A percentile compares a stretch with the other conserved stretches of the same genome.
phyloP scores from a whole-genome alignment of 2,113 vertebrate species.

The Lynx canadensis region DNA sequence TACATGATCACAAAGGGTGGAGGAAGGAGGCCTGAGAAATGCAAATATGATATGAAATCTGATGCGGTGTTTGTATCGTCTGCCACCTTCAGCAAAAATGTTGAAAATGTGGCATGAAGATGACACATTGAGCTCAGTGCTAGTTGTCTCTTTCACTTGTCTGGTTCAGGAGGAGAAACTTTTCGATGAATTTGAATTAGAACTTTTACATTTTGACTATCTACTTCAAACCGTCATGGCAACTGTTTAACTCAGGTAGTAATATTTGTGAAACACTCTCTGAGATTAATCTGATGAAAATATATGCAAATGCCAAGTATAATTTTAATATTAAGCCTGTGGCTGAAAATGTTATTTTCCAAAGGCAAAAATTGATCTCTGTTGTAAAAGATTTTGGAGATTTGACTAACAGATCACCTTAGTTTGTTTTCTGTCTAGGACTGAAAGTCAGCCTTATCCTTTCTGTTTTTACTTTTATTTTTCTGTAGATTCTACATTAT shows the following conservation, averaged over 20 bases:
- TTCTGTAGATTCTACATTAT: background rate
- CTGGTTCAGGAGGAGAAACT: background rate
- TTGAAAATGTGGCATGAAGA: background rate
- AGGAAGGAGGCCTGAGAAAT: background rate
- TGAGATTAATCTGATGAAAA: background rate
- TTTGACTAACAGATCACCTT: background rate
- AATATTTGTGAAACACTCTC: background rate
- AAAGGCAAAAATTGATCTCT: background rate
- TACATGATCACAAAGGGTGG: background rate
- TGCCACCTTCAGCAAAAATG: background rate
- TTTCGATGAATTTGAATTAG: constrained; percentile 4
- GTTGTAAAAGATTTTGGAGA: background rate
- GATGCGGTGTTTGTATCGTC: background rate
- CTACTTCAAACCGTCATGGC: background rate
- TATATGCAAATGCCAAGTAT: background rate
- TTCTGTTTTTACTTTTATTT: background rate
- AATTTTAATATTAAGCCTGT: background rate
- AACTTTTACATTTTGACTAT: background rate
- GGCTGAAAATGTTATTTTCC: background rate
- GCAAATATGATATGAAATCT: background rate
- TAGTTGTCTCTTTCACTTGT: background rate
- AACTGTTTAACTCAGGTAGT: background rate
- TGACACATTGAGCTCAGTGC: background rate
- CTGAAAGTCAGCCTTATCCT: background rate
- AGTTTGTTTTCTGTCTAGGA: background rate